phyloP scores from a whole-genome alignment of 92 coral and sea anemone species.

The Porites lobata region DNA sequence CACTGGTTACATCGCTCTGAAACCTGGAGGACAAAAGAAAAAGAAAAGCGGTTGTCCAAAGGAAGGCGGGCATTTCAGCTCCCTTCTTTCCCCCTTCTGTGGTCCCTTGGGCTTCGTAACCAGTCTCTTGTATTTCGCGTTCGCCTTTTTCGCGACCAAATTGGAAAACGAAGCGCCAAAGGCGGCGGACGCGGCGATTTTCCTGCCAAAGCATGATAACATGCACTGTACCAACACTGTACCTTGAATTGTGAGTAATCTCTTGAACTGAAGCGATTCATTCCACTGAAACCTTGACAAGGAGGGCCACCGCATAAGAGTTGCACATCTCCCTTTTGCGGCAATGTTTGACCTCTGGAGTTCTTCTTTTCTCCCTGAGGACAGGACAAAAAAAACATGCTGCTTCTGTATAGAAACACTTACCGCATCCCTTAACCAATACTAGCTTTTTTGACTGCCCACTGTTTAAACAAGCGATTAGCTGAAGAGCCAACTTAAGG shows the following conservation, averaged over 20 bases:
- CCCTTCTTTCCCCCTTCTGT: too few species aligned
- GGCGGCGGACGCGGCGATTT: too few species aligned
- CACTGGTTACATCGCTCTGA: too few species aligned
- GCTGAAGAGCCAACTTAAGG: neutral
- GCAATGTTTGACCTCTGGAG: slow-evolving; percentile 90
- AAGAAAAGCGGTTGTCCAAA: too few species aligned
- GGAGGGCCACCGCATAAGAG: slow-evolving; percentile 99
- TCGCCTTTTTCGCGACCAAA: too few species aligned
- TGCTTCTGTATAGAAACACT: neutral
- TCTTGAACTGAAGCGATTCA: slow-evolving; percentile 97
- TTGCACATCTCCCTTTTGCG: slow-evolving; percentile 98
- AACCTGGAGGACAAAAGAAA: too few species aligned
- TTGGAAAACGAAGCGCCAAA: too few species aligned
- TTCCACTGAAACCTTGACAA: slow-evolving; percentile 99
- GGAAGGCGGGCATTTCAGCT: too few species aligned
- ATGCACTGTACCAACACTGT: neutral
- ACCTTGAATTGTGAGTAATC: slow-evolving; percentile 98
- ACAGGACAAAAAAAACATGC: neutral
- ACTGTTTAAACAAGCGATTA: neutral
- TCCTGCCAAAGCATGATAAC: neutral
- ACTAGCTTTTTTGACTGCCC: neutral
- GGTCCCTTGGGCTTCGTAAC: too few species aligned
- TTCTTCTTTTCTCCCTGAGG: slow-evolving; percentile 87
- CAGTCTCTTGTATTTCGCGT: too few species aligned
- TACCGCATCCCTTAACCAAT: neutral